These are phyloP conservation scores for Gorsachius goisagi DNA, from an alignment of 2,113 vertebrate species.

Conservation along the genomic window DNA sequence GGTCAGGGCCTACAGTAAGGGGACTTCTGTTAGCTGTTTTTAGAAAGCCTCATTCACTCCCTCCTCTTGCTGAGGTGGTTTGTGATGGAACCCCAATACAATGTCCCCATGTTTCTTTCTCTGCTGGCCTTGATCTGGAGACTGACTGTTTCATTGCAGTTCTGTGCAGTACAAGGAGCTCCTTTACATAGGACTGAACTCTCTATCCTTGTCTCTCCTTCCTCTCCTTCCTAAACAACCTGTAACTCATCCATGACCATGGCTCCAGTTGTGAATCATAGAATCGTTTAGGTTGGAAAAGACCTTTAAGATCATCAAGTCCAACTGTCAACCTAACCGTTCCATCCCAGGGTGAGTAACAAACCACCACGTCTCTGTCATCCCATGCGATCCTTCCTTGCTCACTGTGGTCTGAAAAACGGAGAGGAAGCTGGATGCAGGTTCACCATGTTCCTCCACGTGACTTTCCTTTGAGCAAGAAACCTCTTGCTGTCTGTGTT, in stretches of 20 bases:
- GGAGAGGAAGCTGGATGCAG: neutral
- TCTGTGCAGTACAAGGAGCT: neutral
- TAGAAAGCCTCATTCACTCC: neutral
- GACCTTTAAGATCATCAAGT: too few species aligned
- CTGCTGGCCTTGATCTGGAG: neutral
- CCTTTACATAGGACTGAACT: neutral
- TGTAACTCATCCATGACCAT: neutral
- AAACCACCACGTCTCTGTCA: neutral
- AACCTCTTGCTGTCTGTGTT: neutral
- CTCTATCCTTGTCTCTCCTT: neutral
- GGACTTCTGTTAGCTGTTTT: neutral
- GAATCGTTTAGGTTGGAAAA: too few species aligned
- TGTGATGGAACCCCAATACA: neutral
- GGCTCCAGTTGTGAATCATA: neutral
- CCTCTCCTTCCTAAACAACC: neutral
- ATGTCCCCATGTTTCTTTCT: neutral
- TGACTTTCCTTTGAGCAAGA: neutral
- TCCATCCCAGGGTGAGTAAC: neutral
- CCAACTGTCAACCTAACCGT: too few species aligned
- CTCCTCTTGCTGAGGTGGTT: neutral
- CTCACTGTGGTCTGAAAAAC: neutral
- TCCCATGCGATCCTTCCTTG: neutral
- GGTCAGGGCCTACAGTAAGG: neutral
- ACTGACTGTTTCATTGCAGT: neutral
- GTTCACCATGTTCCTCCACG: neutral